Evolutionary conservation across 1,140 invertebrate genomes (phyloP), one percentile per base, ranked within the genome.

Genomic region (Anastrepha ludens): DNA sequence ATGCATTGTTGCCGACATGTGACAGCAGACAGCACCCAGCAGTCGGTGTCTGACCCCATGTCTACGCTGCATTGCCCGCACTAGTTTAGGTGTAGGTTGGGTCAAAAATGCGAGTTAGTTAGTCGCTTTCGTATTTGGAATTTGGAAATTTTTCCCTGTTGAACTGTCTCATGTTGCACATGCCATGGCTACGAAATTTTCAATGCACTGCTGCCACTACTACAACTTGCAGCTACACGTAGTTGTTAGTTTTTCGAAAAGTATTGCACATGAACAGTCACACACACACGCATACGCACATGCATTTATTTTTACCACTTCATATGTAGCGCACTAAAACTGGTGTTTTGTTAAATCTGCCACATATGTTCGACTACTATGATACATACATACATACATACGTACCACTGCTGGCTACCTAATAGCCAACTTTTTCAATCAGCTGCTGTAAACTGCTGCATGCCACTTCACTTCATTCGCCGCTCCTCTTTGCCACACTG

Each of bases 401-500:
- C 29, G 6, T 67, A 20, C n/a, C 15, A 55, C 29, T 29, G 29
- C 29, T 2, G 13, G 11, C 41, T 74, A 55, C n/a, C 47, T 29
- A 17, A 74, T 15, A 17, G 70, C 47, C 41, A 50, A 55, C 74
- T 17, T 17, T 81, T 81, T 81, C 74, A 55, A 55, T 81, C 74
- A 55, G 74, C 74, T 81, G 74, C 44, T 81, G 7, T n/a, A 81
- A 81, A 20, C 47, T 81, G 47, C n/a, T 81, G 55, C 44, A 81
- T 55, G 74, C 74, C 74, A 81, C 74, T 55, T 81, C 47, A 55
- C 47, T 55, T 44, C 67, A 39, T 9, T 47, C 47, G 41, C 47
- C 47, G 3, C 55, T 20, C 47, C 47, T 81, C n/a, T 20, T 4
- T 9, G 44, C 2, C 15, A 6, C 74, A 81, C 47, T 81, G 20